Base-by-base conservation (phyloP, 2,888 invertebrate species). In the Harpalus rubripes region DNA sequence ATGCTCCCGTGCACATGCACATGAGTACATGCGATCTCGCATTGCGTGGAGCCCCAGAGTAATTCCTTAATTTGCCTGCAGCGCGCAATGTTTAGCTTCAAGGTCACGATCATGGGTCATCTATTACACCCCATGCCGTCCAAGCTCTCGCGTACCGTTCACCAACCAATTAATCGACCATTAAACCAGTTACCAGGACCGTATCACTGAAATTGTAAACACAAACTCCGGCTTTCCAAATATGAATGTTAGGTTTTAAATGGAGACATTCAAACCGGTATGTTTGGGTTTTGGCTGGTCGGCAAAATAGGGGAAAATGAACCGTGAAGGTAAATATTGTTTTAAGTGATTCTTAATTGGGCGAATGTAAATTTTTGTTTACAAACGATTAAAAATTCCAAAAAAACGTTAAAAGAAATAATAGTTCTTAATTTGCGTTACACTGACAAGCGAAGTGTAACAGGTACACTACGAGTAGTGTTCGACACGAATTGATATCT, bases 81-180 rank as follows among this genome's bases (percentile, higher is more conserved):
- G 68, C 56, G 39, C 56, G 59, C 59, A 58, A 59, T 68, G 82
- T 82, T 82, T 82, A 82, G 84, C 84, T 78, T 5, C 85, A 85
- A 85, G 85, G 85, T 85, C 85, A 85, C 85, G 80, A 41, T 84
- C 68, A 32, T 39, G 59, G 85, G 85, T 85, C 85, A 85, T 85
- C 80, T 44, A 85, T 85, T 85, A 85, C 85, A 85, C 85, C 80
- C 85, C 85, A 85, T 85, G 85, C 58, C 16, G 80, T 78, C 83
- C 58, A 32, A 32, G 59, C 68, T 68, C 68, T 68, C 84, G 65
- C 84, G 56, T 79, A 78, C 84, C 84, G 79, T 78, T 65, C 84
- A 44, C 56, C 65, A 84, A 72, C 80, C 85, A 85, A 80, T 85
- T 85, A 84, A 84, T 84, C 84, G 79, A 85, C 85, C 85, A 80